phyloP scores from a whole-genome alignment of 2,888 invertebrate genomes.

The Hyposoter didymator region DNA sequence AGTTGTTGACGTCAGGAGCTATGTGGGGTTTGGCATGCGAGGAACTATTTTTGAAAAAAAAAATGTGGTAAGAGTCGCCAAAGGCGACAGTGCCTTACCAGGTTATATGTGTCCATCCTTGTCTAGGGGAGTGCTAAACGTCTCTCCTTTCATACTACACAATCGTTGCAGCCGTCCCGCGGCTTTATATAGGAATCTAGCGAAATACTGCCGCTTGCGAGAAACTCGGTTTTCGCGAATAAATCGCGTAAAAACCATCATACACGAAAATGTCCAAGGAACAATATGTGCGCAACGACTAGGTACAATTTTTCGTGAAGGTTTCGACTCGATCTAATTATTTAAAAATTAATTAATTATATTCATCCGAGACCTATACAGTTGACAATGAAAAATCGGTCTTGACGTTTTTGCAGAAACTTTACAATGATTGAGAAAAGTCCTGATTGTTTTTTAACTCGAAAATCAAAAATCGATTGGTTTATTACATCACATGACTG shows the following conservation, averaged over 20 bases:
- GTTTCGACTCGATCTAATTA: background rate
- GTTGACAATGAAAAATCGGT: no score
- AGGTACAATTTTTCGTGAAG: conserved; percentile 53
- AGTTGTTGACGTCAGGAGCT: background rate
- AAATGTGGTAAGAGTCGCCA: conserved; percentile 79
- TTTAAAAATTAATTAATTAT: background rate
- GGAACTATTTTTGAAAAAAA: conserved; percentile 70
- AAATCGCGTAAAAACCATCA: conserved; percentile 40
- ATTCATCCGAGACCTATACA: background rate
- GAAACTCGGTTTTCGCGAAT: conserved; percentile 72
- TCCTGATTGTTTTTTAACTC: background rate
- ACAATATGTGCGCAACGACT: background rate
- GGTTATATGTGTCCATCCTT: conserved; percentile 86
- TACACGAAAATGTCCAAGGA: background rate
- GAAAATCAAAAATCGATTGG: background rate
- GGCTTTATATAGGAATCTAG: conserved; percentile 78
- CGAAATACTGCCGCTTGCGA: conserved; percentile 71
- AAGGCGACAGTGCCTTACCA: conserved; percentile 80
- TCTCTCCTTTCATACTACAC: conserved; percentile 99
- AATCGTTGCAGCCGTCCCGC: accelerated
- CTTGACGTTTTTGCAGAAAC: no score
- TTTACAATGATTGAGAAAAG: no score
- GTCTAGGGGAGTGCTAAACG: conserved; percentile 98
- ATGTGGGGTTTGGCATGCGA: no score
- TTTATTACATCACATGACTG: background rate